Evolutionary conservation across 2,113 vertebrate genomes (phyloP).

Genomic region (Pollimyrus isidori): DNA sequence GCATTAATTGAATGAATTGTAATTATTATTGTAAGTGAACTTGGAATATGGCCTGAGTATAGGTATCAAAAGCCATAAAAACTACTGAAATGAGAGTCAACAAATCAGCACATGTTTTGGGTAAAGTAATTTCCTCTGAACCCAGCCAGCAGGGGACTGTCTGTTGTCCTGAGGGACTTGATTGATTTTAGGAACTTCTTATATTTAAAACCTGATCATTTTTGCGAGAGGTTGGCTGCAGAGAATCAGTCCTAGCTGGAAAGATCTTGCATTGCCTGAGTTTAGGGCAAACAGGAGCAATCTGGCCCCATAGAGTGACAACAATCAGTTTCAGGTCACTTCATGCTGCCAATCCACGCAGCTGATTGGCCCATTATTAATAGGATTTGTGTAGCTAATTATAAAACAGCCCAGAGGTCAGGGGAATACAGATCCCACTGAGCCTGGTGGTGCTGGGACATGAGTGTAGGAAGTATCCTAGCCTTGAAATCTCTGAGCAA

Average conservation of each 20-base stretch:
- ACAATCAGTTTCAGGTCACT: conserved; percentile 56
- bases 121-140: neutral
- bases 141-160: neutral
- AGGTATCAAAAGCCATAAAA: neutral
- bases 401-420: conserved; percentile 32
- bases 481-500: conserved; percentile 19
- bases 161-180: neutral
- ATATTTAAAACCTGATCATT: neutral
- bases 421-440: conserved; percentile 24
- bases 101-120: neutral
- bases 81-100: neutral
- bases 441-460: conserved; percentile 27
- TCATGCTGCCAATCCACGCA: conserved; percentile 41
- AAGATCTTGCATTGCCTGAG: neutral
- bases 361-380: conserved; percentile 41
- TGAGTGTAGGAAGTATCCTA: conserved; percentile 29
- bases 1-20: neutral
- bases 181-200: neutral
- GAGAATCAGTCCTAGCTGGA: neutral
- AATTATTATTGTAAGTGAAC: neutral
- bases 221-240: neutral
- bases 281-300: neutral
- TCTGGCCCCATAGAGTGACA: conserved; percentile 26
- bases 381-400: conserved; percentile 38
- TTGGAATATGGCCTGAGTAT: neutral